These are phyloP conservation scores for Mus spretus DNA, from an alignment of 2,797 vertebrate genomes.

Conservation along the genomic window DNA sequence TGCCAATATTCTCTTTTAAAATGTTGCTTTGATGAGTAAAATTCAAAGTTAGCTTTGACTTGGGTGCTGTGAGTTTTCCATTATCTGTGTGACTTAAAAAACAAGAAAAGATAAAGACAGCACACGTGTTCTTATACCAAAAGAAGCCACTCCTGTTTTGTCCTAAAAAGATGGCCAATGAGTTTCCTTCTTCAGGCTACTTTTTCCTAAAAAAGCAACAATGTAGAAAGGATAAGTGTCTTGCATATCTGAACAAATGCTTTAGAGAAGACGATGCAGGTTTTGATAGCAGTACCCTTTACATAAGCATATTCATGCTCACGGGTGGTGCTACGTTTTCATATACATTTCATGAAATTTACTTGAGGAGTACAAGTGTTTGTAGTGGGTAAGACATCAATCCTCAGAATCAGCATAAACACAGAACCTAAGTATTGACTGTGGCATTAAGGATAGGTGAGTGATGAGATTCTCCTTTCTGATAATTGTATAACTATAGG, in stretches of 20 bases:
- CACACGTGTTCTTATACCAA: not conserved
- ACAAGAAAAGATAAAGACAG: not conserved
- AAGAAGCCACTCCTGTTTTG: not conserved
- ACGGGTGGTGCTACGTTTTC: not conserved
- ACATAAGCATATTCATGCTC: not conserved
- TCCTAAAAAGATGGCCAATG: not conserved
- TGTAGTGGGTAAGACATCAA: not conserved
- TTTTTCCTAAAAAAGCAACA: not conserved
- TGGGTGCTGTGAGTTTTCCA: not conserved
- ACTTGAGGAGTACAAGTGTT: not conserved
- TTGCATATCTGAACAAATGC: not conserved
- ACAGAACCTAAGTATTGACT: not conserved
- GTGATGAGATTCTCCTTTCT: not conserved
- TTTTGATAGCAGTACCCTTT: no score
- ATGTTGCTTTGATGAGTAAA: constrained; percentile 7
- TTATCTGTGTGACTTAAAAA: not conserved
- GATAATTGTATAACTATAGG: not conserved
- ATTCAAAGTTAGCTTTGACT: not conserved
- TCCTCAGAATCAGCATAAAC: not conserved
- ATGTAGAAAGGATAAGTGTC: not conserved
- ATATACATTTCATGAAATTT: not conserved
- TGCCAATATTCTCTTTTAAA: not conserved
- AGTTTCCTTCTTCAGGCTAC: not conserved
- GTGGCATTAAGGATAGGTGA: not conserved
- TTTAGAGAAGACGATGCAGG: not conserved